phyloP scores from a whole-genome alignment of 2,797 vertebrate genomes.

The Notolepis coatsorum region DNA sequence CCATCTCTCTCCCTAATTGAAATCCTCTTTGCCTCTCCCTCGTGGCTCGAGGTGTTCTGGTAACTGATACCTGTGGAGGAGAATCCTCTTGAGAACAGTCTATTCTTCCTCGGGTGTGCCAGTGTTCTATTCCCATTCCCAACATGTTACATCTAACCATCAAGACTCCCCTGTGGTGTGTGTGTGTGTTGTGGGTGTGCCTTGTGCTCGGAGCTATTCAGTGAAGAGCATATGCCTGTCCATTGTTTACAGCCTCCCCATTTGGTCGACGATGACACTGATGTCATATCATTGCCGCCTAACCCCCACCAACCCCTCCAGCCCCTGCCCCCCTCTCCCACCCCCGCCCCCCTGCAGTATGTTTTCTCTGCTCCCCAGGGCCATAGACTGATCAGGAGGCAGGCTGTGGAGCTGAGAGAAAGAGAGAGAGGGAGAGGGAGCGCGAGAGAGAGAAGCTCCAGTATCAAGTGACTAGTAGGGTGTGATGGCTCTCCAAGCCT shows the following conservation, averaged over 20 bases:
- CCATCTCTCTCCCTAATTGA: slow-evolving; percentile 65
- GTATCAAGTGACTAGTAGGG: slow-evolving; percentile 59
- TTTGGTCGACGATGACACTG: slow-evolving; percentile 76
- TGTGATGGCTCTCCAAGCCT: slow-evolving; percentile 51
- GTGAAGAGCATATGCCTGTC: slow-evolving; percentile 71
- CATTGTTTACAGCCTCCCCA: slow-evolving; percentile 73
- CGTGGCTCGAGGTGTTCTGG: slow-evolving; percentile 56
- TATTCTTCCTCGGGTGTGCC: slow-evolving; percentile 60
- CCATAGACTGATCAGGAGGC: slow-evolving; percentile 65
- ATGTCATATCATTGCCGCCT: slow-evolving; percentile 75
- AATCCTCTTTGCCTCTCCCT: slow-evolving; percentile 55
- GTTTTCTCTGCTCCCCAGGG: slow-evolving; percentile 47
- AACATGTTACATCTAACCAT: slow-evolving; percentile 61
- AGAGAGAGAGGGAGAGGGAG: slow-evolving; percentile 54
- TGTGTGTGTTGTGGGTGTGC: slow-evolving; percentile 60
- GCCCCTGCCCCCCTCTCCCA: slow-evolving; percentile 17
- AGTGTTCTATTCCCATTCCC: slow-evolving; percentile 62
- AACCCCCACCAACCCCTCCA: slow-evolving; percentile 14
- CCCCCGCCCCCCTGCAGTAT: slow-evolving; percentile 18
- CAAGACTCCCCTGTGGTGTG: slow-evolving; percentile 44
- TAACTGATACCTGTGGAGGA: slow-evolving; percentile 71
- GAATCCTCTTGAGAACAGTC: slow-evolving; percentile 47
- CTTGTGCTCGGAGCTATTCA: slow-evolving; percentile 61
- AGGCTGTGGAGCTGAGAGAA: slow-evolving; percentile 51
- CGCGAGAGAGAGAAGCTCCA: slow-evolving; percentile 67